These are phyloP conservation scores for Triplophysa siluroides DNA, from an alignment of 2,113 vertebrate genomes.

Conservation along the genomic window DNA sequence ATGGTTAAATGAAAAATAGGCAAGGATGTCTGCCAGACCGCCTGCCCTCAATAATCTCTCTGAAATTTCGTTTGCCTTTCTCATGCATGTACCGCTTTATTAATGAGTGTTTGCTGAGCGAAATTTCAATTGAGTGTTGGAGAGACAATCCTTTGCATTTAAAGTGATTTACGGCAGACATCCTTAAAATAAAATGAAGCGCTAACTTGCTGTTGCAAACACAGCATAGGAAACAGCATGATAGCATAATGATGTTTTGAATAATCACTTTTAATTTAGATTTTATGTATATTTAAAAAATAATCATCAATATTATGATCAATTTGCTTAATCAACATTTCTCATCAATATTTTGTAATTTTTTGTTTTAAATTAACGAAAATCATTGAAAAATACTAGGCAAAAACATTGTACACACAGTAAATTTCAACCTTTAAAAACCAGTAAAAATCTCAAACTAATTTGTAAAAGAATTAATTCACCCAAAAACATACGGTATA, in stretches of 20 bases:
- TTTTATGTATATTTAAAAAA: too few relatives aligned
- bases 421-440: too few relatives aligned
- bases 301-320: too few relatives aligned
- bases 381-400: too few relatives aligned
- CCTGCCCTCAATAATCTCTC: constrained; percentile 41
- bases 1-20: constrained; percentile 39
- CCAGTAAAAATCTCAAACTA: too few relatives aligned
- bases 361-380: too few relatives aligned
- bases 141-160: not conserved
- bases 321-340: too few relatives aligned
- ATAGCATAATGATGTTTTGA: not conserved
- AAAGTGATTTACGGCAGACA: constrained; percentile 11
- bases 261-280: not conserved
- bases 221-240: not conserved
- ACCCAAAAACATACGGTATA: too few relatives aligned
- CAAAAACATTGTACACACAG: too few relatives aligned
- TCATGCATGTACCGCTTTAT: constrained; percentile 24
- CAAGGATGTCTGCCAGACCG: constrained; percentile 38
- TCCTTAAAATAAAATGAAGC: not conserved
- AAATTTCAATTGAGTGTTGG: constrained; percentile 36
- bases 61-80: constrained; percentile 47
- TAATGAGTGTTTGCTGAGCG: constrained; percentile 49
- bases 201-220: not conserved
- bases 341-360: too few relatives aligned
- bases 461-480: too few relatives aligned